Base-by-base conservation (phyloP, 1,140 invertebrate species). In the Trialeurodes vaporariorum region DNA sequence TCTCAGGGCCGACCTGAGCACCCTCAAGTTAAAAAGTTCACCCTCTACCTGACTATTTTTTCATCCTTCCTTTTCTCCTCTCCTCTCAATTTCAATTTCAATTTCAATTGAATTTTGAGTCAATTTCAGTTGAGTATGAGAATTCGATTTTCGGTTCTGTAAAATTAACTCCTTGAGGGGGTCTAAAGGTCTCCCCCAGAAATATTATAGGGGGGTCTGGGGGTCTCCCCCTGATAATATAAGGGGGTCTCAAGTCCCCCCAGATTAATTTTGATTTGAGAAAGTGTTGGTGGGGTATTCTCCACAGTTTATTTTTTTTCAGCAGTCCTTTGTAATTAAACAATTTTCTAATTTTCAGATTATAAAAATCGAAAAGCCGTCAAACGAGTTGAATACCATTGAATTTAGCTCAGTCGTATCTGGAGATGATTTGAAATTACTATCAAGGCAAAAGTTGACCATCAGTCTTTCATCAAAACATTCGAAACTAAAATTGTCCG, bases 361-460 rank as follows among this genome's bases (percentile, higher is more conserved):
- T 2, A 67, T 74, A 1, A 67, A 67, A 64, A 81, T 92, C 1
- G 80, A 81, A 9, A 91, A 92, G 72, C 88, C 89, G 0, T 86
- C 86, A 0, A 82, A 85, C 34, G 88, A 91, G 71, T 73, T 90
- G 17, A 91, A 91, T 71, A 79, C 87, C 1, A 79, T 90, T 1
- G 88, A 92, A 78, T 80, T 92, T 0, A 83, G 85, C 1, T 87
- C 88, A 0, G 85, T 87, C 0, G 82, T 93, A 0, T 84, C 86
- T 0, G 83, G 83, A 1, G 81, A 85, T 0, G 88, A 91, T 69
- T 76, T 93, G 1, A 80, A 88, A 2, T 82, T 87, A 0, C 76
- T 93, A 68, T 85, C 88, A 0, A 79, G 88, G 25, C 88, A 89
- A 5, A 84, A 88, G 34, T 75, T 93, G 0, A 74, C 83, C 1